These are phyloP conservation scores for Rhincodon typus DNA, from an alignment of 2,797 vertebrate species.

Conservation along the genomic window DNA sequence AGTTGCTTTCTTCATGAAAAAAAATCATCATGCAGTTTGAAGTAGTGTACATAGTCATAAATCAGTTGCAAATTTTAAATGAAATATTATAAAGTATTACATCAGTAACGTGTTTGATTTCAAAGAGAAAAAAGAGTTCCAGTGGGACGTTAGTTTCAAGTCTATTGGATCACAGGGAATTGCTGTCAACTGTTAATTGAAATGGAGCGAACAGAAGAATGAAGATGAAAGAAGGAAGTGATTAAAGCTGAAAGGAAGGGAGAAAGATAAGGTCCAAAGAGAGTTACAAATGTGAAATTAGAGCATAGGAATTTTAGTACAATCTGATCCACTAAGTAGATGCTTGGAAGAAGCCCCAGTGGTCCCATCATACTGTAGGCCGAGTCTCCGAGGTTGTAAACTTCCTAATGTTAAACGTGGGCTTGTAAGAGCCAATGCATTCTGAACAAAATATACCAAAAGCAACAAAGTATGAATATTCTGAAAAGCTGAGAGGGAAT, in stretches of 20 bases:
- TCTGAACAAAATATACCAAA: neutral
- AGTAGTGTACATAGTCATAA: neutral
- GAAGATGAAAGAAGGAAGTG: conserved; percentile 67
- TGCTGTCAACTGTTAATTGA: conserved; percentile 71
- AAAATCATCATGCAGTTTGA: conserved; percentile 25
- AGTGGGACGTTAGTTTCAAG: conserved; percentile 60
- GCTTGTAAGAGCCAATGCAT: neutral
- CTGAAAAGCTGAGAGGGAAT: neutral
- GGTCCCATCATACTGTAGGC: conserved; percentile 50
- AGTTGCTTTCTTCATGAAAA: neutral
- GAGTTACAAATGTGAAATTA: conserved; percentile 60
- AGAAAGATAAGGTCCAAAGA: conserved; percentile 58
- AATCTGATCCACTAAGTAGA: conserved; percentile 51
- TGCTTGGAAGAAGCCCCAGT: conserved; percentile 55
- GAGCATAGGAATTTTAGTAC: conserved; percentile 45
- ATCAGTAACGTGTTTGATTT: conserved; percentile 65
- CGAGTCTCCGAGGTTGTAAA: conserved; percentile 53
- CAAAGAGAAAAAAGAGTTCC: conserved; percentile 60
- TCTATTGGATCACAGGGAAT: conserved; percentile 68
- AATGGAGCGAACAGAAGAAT: conserved; percentile 62
- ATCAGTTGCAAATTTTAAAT: conserved; percentile 54
- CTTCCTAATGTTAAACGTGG: conserved; percentile 44
- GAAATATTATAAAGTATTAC: conserved; percentile 68
- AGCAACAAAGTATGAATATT: neutral
- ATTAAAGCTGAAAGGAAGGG: conserved; percentile 65